phyloP scores from a whole-genome alignment of 2,888 invertebrate genomes.

The Chironomus riparius region DNA sequence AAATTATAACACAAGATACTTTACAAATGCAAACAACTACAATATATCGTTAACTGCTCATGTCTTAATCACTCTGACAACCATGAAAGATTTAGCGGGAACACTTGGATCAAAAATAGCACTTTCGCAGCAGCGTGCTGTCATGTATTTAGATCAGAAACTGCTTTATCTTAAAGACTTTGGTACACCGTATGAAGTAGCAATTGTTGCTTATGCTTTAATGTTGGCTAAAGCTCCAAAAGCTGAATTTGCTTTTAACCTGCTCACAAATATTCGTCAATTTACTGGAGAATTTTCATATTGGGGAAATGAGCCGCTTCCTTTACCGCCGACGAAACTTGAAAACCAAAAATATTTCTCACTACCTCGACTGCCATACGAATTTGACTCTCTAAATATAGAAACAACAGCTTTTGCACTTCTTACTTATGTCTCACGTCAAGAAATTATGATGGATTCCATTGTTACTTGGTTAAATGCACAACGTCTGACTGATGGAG shows the following conservation, averaged over 20 bases:
- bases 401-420: conserved; percentile 89
- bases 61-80: conserved; percentile 77
- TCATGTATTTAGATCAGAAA: conserved; percentile 73
- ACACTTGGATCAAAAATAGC: conserved; percentile 43
- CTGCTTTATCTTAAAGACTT: conserved; percentile 61
- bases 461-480: conserved; percentile 88
- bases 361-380: conserved; percentile 76
- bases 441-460: conserved; percentile 70
- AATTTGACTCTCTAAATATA: conserved; percentile 82
- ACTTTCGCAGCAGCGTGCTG: conserved; percentile 64
- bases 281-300: conserved; percentile 73
- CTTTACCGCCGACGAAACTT: conserved; percentile 71
- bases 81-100: conserved; percentile 69
- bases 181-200: conserved; percentile 73
- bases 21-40: conserved; percentile 51
- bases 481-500: conserved; percentile 76
- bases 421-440: conserved; percentile 76
- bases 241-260: conserved; percentile 71
- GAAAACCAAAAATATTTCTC: conserved; percentile 89
- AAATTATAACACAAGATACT: conserved; percentile 42
- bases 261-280: conserved; percentile 56
- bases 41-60: conserved; percentile 90
- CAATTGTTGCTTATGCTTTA: conserved; percentile 83
- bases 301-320: conserved; percentile 73
- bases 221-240: conserved; percentile 74